These are phyloP conservation scores for Drosophila novamexicana DNA, from an alignment of 1,140 invertebrate genomes.

Conservation along the genomic window DNA sequence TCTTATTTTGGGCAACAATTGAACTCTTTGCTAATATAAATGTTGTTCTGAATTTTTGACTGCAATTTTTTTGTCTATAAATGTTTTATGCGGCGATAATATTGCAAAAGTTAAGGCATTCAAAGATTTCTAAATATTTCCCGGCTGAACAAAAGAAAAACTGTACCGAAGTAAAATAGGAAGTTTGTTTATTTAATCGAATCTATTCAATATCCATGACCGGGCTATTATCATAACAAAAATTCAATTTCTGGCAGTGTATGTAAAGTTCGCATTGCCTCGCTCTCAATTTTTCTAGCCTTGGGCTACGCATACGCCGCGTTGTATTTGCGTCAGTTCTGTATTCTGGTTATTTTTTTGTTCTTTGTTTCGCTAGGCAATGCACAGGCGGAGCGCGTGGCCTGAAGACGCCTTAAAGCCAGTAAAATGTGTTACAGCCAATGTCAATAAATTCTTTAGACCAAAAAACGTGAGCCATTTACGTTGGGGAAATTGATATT, in stretches of 20 bases:
- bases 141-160: no score
- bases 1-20: background rate
- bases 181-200: background rate
- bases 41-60: no score
- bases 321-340: conserved; percentile 21
- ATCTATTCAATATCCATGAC: background rate
- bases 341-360: background rate
- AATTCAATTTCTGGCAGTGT: background rate
- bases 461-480: conserved; percentile 21
- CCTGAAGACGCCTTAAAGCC: conserved; percentile 21
- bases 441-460: conserved; percentile 32
- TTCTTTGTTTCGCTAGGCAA: background rate
- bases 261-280: background rate
- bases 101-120: no score
- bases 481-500: conserved; percentile 44
- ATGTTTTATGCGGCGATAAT: no score
- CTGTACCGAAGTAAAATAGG: no score
- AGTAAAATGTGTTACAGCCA: conserved; percentile 27
- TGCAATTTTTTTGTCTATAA: no score
- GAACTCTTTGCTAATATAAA: background rate
- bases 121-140: no score
- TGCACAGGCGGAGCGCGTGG: background rate
- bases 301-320: conserved; percentile 56
- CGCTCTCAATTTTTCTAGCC: background rate
- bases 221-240: no score